Conservation (phyloP, 2,888 invertebrate genomes). For the Dryocosmus kuriphilus region DNA sequence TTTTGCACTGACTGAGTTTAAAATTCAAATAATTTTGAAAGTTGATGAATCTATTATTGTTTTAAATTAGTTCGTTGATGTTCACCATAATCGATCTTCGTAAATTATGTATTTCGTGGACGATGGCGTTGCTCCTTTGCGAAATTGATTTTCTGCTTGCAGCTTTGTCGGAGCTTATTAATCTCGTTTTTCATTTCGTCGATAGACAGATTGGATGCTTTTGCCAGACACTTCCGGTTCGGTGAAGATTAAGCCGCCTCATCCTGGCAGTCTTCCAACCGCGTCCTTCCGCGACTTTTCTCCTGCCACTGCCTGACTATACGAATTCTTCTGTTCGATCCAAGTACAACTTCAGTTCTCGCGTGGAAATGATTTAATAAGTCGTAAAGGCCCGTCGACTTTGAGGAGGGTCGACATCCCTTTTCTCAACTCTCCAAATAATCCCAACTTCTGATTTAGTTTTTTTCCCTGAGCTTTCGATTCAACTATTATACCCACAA, state of each 20-base stretch:
- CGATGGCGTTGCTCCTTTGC: neutral
- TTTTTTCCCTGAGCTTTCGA: neutral
- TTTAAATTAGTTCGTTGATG: neutral
- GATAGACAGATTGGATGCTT: conserved; percentile 47
- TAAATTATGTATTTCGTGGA: conserved; percentile 4
- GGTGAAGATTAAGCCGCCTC: conserved; percentile 56
- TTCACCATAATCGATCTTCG: neutral
- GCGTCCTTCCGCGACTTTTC: conserved; percentile 53
- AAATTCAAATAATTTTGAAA: neutral
- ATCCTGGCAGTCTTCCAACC: conserved; percentile 54
- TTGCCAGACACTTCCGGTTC: conserved; percentile 51
- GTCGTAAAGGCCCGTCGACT: conserved; percentile 66
- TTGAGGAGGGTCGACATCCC: conserved; percentile 71
- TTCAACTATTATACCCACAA: neutral
- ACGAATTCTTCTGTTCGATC: conserved; percentile 27
- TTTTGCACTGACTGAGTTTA: too few species aligned
- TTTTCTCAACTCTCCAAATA: conserved; percentile 48
- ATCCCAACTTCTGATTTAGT: neutral
- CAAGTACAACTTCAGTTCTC: conserved; percentile 48
- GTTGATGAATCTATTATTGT: neutral
- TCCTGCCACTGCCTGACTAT: conserved; percentile 6
- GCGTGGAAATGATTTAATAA: conserved; percentile 72
- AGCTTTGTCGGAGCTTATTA: conserved; percentile 33
- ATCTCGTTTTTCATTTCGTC: conserved; percentile 45
- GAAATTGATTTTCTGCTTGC: conserved; percentile 35